These are phyloP conservation scores for Aphidius colemani DNA, from an alignment of 2,888 invertebrate genomes.

Conservation along the genomic window DNA sequence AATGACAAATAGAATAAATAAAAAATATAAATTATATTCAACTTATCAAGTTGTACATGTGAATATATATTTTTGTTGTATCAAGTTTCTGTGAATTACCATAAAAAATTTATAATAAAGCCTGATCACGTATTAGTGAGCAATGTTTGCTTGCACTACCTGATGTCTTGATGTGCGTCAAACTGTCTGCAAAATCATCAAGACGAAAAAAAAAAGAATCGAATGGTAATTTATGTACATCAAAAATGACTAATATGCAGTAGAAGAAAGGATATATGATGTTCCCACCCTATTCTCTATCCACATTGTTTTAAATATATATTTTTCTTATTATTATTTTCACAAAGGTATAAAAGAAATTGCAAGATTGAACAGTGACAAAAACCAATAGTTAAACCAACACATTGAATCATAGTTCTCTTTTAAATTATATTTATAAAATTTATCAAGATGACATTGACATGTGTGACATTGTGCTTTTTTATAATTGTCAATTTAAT, in stretches of 20 bases:
- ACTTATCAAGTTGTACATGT: no score
- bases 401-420: no score
- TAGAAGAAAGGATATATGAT: constrained; percentile 33
- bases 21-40: no score
- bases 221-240: background rate
- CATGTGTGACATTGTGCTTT: constrained; percentile 6
- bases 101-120: constrained; percentile 33
- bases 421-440: no score
- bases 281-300: constrained; percentile 33
- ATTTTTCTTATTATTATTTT: constrained; percentile 2
- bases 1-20: no score
- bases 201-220: constrained; percentile 24
- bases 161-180: constrained; percentile 28
- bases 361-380: constrained; percentile 37
- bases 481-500: background rate
- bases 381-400: no score
- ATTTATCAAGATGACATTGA: background rate
- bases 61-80: no score
- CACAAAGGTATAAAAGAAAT: constrained; percentile 52
- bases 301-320: no score
- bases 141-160: constrained; percentile 44
- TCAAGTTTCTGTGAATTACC: constrained; percentile 16
- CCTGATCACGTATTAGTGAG: constrained; percentile 49
- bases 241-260: constrained; percentile 11
- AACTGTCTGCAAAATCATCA: constrained; percentile 26